phyloP scores from a whole-genome alignment of 2,888 invertebrate genomes.

The Fragum whitleyi region DNA sequence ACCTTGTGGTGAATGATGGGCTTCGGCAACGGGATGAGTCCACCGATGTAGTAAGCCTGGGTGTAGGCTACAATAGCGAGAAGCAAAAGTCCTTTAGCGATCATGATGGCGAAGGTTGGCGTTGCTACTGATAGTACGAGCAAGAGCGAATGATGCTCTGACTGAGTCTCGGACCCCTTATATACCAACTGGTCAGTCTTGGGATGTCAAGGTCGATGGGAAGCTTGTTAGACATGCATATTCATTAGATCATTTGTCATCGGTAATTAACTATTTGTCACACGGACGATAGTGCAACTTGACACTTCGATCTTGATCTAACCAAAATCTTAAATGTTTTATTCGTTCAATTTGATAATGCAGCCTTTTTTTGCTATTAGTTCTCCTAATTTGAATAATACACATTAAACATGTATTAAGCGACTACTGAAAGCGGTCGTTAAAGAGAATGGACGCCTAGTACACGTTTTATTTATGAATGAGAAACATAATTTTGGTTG shows the following conservation, averaged over 20 bases:
- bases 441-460: too few relatives aligned
- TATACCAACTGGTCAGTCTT: background rate
- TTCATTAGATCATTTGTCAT: slow-evolving; percentile 4
- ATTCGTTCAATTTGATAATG: too few relatives aligned
- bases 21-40: background rate
- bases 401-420: too few relatives aligned
- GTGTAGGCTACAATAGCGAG: background rate
- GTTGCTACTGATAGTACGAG: background rate
- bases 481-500: too few relatives aligned
- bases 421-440: too few relatives aligned
- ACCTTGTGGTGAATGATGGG: background rate
- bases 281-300: background rate
- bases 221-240: background rate
- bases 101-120: background rate
- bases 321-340: too few relatives aligned
- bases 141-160: slow-evolving; percentile 9
- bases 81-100: background rate
- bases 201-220: background rate
- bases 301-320: too few relatives aligned
- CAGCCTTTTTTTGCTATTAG: too few relatives aligned
- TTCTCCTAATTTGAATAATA: too few relatives aligned
- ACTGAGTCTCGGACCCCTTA: background rate
- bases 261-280: background rate
- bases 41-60: background rate
- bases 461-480: too few relatives aligned